Evolutionary conservation across 2,888 invertebrate species (phyloP), one percentile per base, ranked within the genome.

Genomic region (Hetaerina titia): DNA sequence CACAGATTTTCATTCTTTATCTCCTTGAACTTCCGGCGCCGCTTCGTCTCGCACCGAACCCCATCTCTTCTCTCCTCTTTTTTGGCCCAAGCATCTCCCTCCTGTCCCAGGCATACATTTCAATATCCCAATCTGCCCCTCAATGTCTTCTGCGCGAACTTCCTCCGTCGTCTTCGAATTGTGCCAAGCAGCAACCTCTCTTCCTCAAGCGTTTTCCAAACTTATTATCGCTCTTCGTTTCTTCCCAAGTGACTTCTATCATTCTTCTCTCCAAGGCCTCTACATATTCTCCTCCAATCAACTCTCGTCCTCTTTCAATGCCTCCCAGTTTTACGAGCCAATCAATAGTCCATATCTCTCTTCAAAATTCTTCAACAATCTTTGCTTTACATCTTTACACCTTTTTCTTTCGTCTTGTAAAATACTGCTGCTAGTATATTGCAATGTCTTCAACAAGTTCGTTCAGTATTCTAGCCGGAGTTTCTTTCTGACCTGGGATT

Each of bases 81-180:
- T 0, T 22, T 60, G 19, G 95, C 90, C 64, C 31, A 69, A 5
- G 19, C 56, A 19, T 58, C 56, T 25, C 63, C 95, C 45, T 0
- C 87, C 56, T 87, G 45, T 13, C 89, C 45, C 31, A 0, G 7
- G 22, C 69, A 7, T 13, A 0, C 13, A 4, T 25, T 94, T 94
- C 45, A 60, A 87, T 56, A 88, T 22, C 45, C 22, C 74, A 45
- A 58, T 88, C 25, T 74, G 13, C 45, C 69, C 81, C 58, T 56
- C 88, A 13, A 87, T 45, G 31, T 58, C 94, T 63, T 89, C 95
- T 95, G 57, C 5, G 87, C 81, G n/a, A n/a, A n/a, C 89, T 60
- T 81, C 9, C n/a, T 94, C 58, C 64, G 19, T 19, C 94, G 31
- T 22, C 56, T 60, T 22, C 64, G 31, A 45, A 8, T 1, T 17